Conservation (phyloP, 2,113 vertebrate genomes). For the Neodon shergylaensis region DNA sequence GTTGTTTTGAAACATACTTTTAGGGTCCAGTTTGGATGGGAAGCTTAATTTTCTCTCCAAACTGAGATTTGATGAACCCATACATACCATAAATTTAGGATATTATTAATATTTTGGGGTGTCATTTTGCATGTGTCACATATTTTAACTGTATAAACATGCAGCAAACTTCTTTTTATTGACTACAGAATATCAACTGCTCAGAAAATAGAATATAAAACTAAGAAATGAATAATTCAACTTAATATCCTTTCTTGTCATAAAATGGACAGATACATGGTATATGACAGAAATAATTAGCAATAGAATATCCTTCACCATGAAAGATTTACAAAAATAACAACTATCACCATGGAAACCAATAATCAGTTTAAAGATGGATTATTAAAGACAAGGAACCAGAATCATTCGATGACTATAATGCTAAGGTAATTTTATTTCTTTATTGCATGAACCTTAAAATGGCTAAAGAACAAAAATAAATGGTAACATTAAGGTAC, state of each 20-base stretch:
- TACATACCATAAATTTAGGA: not conserved
- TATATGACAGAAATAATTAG: not conserved
- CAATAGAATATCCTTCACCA: not conserved
- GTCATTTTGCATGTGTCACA: not conserved
- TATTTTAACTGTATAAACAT: slow-evolving; percentile 6
- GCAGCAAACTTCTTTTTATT: not conserved
- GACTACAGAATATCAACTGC: not conserved
- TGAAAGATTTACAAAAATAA: slow-evolving; percentile 1
- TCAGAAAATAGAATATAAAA: not conserved
- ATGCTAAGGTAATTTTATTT: not conserved
- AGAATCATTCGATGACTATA: not conserved
- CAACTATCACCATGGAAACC: not conserved
- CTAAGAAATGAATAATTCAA: not conserved
- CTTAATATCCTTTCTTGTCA: not conserved
- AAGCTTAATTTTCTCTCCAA: not conserved
- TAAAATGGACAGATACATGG: slow-evolving; percentile 12
- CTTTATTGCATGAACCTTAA: not conserved
- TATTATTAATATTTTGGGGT: not conserved
- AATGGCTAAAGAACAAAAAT: not conserved
- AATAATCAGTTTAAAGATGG: not conserved
- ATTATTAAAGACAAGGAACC: not conserved
- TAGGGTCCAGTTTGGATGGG: not conserved
- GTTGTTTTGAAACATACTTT: not conserved
- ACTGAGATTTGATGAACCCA: not conserved
- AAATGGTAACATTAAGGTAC: not conserved